Evolutionary conservation across 2,113 vertebrate genomes (phyloP).

Genomic region (Pituophis catenifer): DNA sequence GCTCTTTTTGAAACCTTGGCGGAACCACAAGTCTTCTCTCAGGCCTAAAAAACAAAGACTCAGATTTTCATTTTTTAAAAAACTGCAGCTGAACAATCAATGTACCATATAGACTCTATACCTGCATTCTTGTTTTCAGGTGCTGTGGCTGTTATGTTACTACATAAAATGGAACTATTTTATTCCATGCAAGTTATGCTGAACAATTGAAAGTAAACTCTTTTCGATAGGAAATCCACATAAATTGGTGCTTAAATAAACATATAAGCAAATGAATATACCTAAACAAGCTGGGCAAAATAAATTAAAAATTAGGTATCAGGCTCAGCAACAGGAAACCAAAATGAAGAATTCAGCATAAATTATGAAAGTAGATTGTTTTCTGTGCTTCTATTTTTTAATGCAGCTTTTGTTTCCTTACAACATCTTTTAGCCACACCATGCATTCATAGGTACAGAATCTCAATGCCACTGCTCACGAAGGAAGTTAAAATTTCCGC

Average conservation of each 20-base stretch:
- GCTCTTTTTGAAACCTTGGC: slow-evolving; percentile 53
- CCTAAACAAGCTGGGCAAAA: background rate
- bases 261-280: background rate
- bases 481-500: background rate
- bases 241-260: background rate
- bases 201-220: background rate
- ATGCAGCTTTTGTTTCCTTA: background rate
- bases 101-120: background rate
- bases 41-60: slow-evolving; percentile 51
- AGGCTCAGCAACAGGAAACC: background rate
- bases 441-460: background rate
- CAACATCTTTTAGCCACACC: background rate
- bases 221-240: background rate
- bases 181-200: background rate
- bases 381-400: background rate
- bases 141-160: background rate
- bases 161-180: background rate
- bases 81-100: background rate
- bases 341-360: background rate
- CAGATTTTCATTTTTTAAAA: background rate
- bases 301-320: background rate
- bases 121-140: background rate
- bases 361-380: background rate
- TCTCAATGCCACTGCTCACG: background rate
- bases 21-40: slow-evolving; percentile 57